These are phyloP conservation scores for Chaitophorus viminalis DNA, from an alignment of 2,888 invertebrate genomes.

Conservation along the genomic window DNA sequence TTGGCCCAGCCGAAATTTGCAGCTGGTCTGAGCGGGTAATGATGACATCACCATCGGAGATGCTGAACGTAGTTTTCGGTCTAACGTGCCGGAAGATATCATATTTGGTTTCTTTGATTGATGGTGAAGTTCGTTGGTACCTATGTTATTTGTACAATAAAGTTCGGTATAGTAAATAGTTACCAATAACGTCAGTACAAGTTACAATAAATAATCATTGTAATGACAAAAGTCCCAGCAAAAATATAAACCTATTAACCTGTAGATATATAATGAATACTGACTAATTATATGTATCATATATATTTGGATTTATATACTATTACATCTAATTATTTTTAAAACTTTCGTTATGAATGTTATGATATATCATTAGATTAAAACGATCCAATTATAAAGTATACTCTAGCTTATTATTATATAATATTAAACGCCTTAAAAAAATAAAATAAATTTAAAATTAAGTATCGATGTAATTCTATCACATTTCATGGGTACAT, in stretches of 20 bases:
- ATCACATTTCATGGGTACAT: background rate
- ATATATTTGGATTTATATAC: too few species aligned
- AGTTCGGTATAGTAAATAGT: too few species aligned
- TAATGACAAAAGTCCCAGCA: too few species aligned
- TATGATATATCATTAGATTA: too few species aligned
- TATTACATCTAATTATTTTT: too few species aligned
- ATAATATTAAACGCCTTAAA: background rate
- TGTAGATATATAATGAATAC: too few species aligned
- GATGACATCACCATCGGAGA: conserved; percentile 75
- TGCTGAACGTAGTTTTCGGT: conserved; percentile 71
- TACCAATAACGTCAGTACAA: too few species aligned
- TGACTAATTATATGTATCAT: too few species aligned
- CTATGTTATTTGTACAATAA: conserved; percentile 65
- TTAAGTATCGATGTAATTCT: conserved; percentile 3
- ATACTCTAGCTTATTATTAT: background rate
- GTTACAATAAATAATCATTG: too few species aligned
- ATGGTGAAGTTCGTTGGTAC: conserved; percentile 69
- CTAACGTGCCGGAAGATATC: conserved; percentile 67
- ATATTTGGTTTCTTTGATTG: conserved; percentile 53
- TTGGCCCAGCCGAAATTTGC: conserved; percentile 63
- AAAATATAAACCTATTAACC: too few species aligned
- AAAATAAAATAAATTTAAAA: conserved; percentile 3
- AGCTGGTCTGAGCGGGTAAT: conserved; percentile 66
- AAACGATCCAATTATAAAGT: background rate
- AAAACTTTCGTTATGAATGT: too few species aligned